A percentile compares a stretch with the other conserved stretches of the same genome.
Evolutionary conservation across 2,113 vertebrate genomes (phyloP).

Genomic region (Myiagra hebetior): DNA sequence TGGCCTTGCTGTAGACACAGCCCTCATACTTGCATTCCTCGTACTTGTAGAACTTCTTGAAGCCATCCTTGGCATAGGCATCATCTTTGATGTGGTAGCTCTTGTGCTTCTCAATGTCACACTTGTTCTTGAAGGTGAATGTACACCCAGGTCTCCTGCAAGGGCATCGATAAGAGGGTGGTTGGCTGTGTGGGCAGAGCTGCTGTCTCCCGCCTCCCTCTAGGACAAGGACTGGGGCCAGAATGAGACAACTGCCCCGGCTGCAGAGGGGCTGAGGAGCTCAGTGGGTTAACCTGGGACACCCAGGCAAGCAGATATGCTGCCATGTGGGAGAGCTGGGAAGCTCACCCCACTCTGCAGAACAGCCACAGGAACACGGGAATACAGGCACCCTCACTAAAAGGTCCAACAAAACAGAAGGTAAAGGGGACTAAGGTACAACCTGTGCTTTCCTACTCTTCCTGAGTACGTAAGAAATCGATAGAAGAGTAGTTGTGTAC

Average conservation of each 20-base stretch:
- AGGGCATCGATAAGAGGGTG: background rate
- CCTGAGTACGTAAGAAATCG: background rate
- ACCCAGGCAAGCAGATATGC: background rate
- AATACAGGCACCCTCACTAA: background rate
- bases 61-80: constrained; percentile 98
- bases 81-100: constrained; percentile 99
- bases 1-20: constrained; percentile 99
- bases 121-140: constrained; percentile 99
- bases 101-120: constrained; percentile 99
- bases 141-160: constrained; percentile 92
- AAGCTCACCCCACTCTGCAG: background rate
- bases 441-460: background rate
- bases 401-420: background rate
- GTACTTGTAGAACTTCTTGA: constrained; percentile 99
- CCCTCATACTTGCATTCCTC: constrained; percentile 99
- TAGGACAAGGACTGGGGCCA: background rate
- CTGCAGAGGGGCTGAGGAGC: background rate
- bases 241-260: background rate
- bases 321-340: background rate
- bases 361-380: background rate
- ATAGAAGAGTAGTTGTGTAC: background rate
- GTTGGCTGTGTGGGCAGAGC: background rate
- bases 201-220: background rate
- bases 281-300: background rate
- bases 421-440: background rate